These are phyloP conservation scores for Malurus splendens DNA, from an alignment of 2,797 vertebrate species.

Conservation along the genomic window DNA sequence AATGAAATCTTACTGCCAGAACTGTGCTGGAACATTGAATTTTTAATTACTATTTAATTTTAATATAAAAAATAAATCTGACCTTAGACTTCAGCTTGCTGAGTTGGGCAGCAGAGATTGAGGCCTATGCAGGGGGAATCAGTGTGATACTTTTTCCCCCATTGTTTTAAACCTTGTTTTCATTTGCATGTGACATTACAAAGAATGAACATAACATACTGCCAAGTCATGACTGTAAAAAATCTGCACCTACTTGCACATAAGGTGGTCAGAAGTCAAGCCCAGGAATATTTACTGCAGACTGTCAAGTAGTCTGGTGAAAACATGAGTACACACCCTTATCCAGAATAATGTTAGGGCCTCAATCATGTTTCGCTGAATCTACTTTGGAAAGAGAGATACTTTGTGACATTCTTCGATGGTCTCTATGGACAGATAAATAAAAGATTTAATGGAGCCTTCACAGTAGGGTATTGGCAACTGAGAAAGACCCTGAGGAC, in stretches of 20 bases:
- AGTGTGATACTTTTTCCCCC: rapidly evolving
- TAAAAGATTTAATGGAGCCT: conserved; percentile 36
- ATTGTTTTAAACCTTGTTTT: background rate
- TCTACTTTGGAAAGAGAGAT: conserved; percentile 26
- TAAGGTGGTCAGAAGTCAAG: background rate
- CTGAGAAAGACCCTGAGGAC: background rate
- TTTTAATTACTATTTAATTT: background rate
- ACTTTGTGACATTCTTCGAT: conserved; percentile 39
- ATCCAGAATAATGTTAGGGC: background rate
- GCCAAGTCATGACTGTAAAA: background rate
- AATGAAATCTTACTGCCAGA: background rate
- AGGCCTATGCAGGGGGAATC: background rate
- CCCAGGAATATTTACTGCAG: background rate
- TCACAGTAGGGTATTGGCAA: conserved; percentile 27
- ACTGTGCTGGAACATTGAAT: background rate
- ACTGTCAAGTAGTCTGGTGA: background rate
- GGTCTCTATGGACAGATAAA: conserved; percentile 35
- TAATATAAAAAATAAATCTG: background rate
- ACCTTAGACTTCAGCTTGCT: background rate
- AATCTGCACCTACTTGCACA: background rate
- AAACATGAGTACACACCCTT: background rate
- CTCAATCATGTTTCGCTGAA: background rate
- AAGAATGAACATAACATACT: background rate
- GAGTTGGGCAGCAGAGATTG: background rate
- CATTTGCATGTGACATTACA: background rate